Evolutionary conservation across 2,888 invertebrate species (phyloP).

Genomic region (Lasioglossum pauxillum): DNA sequence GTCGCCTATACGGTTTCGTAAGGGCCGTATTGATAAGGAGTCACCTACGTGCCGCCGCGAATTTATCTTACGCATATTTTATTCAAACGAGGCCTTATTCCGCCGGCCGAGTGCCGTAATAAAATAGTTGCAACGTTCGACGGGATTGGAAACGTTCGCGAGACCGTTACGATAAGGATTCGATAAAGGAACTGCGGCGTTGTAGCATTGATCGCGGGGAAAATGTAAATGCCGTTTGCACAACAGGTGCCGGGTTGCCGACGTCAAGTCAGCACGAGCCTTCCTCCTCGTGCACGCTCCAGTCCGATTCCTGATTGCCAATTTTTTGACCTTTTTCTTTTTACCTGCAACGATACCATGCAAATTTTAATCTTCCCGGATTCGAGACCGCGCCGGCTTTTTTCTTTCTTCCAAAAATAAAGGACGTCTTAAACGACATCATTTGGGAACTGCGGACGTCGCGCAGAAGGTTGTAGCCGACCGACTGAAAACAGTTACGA

Average conservation of each 20-base stretch:
- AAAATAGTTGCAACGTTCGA: conserved; percentile 37
- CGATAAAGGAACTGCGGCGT: conserved; percentile 42
- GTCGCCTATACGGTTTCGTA: conserved; percentile 42
- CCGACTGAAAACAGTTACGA: background rate
- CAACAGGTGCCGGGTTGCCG: conserved; percentile 51
- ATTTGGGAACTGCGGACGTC: background rate
- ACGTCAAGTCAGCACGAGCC: background rate
- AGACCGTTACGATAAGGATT: conserved; percentile 51
- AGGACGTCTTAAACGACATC: background rate
- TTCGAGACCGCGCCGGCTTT: background rate
- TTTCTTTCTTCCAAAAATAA: background rate
- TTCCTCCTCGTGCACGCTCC: background rate
- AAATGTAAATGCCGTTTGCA: conserved; percentile 49
- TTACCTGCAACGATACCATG: background rate
- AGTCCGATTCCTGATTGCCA: background rate
- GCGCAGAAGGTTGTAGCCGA: background rate
- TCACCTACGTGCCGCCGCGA: conserved; percentile 29
- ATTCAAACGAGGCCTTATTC: conserved; percentile 25
- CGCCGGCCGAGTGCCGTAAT: conserved; percentile 30
- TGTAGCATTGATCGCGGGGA: conserved; percentile 31
- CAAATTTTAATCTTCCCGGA: background rate
- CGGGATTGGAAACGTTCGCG: conserved; percentile 45
- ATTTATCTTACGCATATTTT: conserved; percentile 53
- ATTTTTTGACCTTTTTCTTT: background rate
- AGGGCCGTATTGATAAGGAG: conserved; percentile 44